Evolutionary conservation across 2,113 vertebrate species (phyloP).

Genomic region (Cheilinus undulatus): DNA sequence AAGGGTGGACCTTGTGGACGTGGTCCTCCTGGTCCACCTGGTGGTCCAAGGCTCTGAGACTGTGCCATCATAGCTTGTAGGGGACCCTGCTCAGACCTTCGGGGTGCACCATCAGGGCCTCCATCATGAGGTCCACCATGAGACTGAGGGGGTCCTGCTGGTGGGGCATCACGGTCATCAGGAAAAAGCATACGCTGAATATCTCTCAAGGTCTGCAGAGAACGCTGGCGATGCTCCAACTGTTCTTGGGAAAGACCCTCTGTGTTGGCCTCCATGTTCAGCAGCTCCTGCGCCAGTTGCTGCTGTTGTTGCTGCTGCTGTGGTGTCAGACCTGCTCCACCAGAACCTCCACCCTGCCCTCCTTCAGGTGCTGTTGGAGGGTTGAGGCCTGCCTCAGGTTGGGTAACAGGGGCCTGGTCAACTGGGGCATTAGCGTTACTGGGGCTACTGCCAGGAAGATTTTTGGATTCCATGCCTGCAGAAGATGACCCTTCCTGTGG

Average conservation of each 20-base stretch:
- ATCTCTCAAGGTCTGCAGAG: slow-evolving; percentile 94
- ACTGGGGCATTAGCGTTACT: slow-evolving; percentile 83
- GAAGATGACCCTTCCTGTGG: slow-evolving; percentile 88
- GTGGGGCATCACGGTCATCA: slow-evolving; percentile 90
- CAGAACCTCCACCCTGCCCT: slow-evolving; percentile 66
- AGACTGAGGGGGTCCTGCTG: slow-evolving; percentile 80
- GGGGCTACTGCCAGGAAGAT: slow-evolving; percentile 87
- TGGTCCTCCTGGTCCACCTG: slow-evolving; percentile 86
- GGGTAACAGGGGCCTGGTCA: slow-evolving; percentile 88
- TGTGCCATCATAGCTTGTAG: slow-evolving; percentile 98
- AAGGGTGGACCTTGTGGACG: slow-evolving; percentile 92
- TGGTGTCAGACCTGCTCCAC: slow-evolving; percentile 77
- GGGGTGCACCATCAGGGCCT: slow-evolving; percentile 85
- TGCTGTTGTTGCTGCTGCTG: slow-evolving; percentile 86
- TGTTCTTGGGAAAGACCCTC: slow-evolving; percentile 98
- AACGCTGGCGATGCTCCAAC: slow-evolving; percentile 96
- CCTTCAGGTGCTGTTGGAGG: slow-evolving; percentile 69
- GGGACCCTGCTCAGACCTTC: slow-evolving; percentile 90
- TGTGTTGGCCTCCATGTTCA: slow-evolving; percentile 93
- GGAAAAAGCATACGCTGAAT: slow-evolving; percentile 99
- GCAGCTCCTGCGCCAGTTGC: slow-evolving; percentile 89
- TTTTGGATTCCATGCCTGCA: slow-evolving; percentile 90
- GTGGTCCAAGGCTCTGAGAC: slow-evolving; percentile 95
- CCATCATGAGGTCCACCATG: slow-evolving; percentile 85
- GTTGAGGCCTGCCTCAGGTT: slow-evolving; percentile 87